phyloP scores from a whole-genome alignment of 1,140 invertebrate species.

The silkworm (Bombyx mori) region DNA sequence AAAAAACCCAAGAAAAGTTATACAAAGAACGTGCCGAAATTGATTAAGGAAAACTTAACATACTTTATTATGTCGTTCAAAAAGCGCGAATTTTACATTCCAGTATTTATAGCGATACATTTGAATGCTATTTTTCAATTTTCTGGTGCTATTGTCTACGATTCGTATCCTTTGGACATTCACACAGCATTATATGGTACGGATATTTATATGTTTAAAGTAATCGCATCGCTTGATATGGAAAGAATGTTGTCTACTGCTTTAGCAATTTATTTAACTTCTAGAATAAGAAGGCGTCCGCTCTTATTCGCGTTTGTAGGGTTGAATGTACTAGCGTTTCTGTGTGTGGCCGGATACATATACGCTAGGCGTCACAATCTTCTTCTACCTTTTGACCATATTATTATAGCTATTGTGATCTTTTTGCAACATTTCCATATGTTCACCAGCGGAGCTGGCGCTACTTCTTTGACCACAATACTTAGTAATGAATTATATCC shows the following conservation, averaged over 20 bases:
- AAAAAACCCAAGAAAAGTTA: slow-evolving; percentile 19
- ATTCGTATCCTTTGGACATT: no score
- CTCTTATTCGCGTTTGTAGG: slow-evolving; percentile 27
- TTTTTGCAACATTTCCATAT: slow-evolving; percentile 29
- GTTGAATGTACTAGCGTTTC: slow-evolving; percentile 26
- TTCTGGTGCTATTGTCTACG: no score
- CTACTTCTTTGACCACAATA: slow-evolving; percentile 33
- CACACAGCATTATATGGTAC: not conserved
- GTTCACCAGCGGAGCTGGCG: slow-evolving; percentile 38
- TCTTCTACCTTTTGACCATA: slow-evolving; percentile 27
- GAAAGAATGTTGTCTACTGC: slow-evolving; percentile 36
- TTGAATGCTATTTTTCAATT: no score
- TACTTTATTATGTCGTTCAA: no score
- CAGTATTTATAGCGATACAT: no score
- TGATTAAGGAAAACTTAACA: no score
- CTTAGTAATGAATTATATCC: slow-evolving; percentile 41
- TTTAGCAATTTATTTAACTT: slow-evolving; percentile 31
- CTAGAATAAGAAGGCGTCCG: slow-evolving; percentile 31
- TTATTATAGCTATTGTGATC: slow-evolving; percentile 29
- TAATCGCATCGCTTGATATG: slow-evolving; percentile 29
- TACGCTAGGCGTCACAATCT: slow-evolving; percentile 22
- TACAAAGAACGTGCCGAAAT: no score
- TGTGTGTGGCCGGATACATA: slow-evolving; percentile 28
- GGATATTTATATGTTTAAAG: slow-evolving; percentile 21
- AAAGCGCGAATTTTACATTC: no score